These are phyloP conservation scores for Patella pellucida DNA, from an alignment of 2,888 invertebrate species.

Conservation along the genomic window DNA sequence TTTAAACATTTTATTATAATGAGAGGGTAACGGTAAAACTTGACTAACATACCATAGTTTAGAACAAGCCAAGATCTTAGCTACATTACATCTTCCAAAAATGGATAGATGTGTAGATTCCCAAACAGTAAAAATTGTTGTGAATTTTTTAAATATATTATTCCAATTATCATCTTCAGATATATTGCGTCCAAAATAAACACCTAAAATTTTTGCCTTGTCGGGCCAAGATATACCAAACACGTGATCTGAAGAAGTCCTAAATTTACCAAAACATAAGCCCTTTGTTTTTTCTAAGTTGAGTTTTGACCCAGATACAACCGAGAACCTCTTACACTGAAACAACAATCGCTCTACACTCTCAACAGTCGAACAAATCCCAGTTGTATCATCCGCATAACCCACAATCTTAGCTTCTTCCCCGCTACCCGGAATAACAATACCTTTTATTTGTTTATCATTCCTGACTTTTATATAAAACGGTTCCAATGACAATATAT, in stretches of 20 bases:
- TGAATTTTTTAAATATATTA: slow-evolving; percentile 30
- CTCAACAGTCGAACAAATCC: neutral
- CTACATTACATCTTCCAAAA: slow-evolving; percentile 1
- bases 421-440: neutral
- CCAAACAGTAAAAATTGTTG: slow-evolving; percentile 25
- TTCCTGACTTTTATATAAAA: neutral
- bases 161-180: slow-evolving; percentile 31
- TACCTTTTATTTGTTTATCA: neutral
- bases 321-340: neutral
- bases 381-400: slow-evolving; percentile 1
- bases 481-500: neutral
- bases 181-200: slow-evolving; percentile 28
- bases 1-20: neutral
- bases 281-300: slow-evolving; percentile 21
- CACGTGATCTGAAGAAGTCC: neutral
- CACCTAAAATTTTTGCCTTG: neutral
- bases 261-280: neutral
- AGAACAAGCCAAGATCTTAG: slow-evolving; percentile 3
- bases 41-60: neutral
- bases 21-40: neutral
- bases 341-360: neutral
- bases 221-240: neutral
- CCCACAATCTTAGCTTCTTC: slow-evolving; percentile 3
- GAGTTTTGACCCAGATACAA: slow-evolving; percentile 17
- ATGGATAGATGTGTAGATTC: neutral